Percentiles rank a stretch among this genome's conserved stretches.
phyloP scores from a whole-genome alignment of 2,113 vertebrate genomes.

The Cisticola juncidis region DNA sequence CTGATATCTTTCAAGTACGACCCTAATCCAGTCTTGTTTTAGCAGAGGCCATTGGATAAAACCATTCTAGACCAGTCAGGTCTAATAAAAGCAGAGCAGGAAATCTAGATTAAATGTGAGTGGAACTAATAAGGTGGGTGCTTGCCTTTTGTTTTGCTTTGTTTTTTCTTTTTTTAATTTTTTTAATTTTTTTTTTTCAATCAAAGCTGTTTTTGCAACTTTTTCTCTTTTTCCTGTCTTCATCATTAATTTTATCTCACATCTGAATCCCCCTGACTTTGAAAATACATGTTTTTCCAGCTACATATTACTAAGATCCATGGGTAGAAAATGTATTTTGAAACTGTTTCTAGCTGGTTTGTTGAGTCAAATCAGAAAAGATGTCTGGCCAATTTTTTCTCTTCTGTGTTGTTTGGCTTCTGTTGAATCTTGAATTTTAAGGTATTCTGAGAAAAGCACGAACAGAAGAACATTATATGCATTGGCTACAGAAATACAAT shows the following conservation, averaged over 20 bases:
- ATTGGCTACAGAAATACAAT: neutral
- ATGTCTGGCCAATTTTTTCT: slow-evolving; percentile 19
- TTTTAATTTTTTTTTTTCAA: no score
- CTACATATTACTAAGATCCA: slow-evolving; percentile 23
- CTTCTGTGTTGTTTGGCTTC: neutral
- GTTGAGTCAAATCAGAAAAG: slow-evolving; percentile 1
- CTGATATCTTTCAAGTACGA: neutral
- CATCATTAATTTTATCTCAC: neutral
- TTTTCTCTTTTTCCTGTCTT: neutral
- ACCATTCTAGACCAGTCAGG: neutral
- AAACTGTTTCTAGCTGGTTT: slow-evolving; percentile 25
- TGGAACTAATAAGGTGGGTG: slow-evolving; percentile 17
- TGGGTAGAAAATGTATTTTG: slow-evolving; percentile 21
- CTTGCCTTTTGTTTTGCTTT: neutral
- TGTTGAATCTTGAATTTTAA: neutral
- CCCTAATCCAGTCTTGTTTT: neutral
- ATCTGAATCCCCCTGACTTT: neutral
- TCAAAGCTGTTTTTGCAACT: neutral
- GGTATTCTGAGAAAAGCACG: neutral
- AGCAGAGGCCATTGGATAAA: slow-evolving; percentile 1
- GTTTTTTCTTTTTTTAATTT: fast-evolving
- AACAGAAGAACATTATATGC: neutral
- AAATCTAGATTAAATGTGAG: slow-evolving; percentile 35
- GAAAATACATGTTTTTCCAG: neutral
- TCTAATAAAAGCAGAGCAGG: slow-evolving; percentile 16